These are phyloP conservation scores for Dolomedes plantarius DNA, from an alignment of 2,888 invertebrate species.

Conservation along the genomic window DNA sequence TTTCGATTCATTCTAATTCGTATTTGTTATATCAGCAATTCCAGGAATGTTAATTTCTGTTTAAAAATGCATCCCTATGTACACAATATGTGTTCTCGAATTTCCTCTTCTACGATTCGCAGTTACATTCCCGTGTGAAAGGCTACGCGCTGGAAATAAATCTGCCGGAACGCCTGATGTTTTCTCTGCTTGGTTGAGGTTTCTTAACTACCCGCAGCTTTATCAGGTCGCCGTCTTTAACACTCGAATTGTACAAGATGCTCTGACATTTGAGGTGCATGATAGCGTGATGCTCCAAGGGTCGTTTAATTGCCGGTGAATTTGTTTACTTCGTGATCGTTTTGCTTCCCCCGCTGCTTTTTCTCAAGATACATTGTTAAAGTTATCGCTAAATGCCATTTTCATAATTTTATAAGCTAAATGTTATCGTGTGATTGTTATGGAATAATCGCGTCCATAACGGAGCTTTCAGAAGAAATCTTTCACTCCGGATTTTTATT, in stretches of 20 bases:
- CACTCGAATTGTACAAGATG: constrained; percentile 19
- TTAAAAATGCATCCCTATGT: constrained; percentile 1
- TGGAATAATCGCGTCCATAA: background rate
- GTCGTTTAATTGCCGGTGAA: background rate
- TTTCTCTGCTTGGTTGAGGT: constrained; percentile 48
- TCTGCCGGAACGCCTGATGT: constrained; percentile 49
- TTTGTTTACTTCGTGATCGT: constrained; percentile 5
- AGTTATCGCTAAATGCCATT: background rate
- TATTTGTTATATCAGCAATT: constrained; percentile 23
- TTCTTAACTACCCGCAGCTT: constrained; percentile 32
- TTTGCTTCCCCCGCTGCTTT: background rate
- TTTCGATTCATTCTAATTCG: constrained; percentile 11
- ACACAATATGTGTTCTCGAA: constrained; percentile 20
- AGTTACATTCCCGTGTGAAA: constrained; percentile 56
- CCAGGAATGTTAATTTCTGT: constrained; percentile 29
- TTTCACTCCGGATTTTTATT: too few species aligned
- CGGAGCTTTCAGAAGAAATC: too few species aligned
- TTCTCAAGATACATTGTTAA: background rate
- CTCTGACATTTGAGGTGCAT: background rate
- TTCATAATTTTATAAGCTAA: background rate
- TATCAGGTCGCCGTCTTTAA: constrained; percentile 22
- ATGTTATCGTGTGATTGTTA: background rate
- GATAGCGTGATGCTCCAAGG: constrained; percentile 16
- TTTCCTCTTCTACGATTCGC: constrained; percentile 12
- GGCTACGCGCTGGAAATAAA: constrained; percentile 34